Base-by-base conservation (phyloP, 2,797 vertebrate species). In the Mareca penelope region DNA sequence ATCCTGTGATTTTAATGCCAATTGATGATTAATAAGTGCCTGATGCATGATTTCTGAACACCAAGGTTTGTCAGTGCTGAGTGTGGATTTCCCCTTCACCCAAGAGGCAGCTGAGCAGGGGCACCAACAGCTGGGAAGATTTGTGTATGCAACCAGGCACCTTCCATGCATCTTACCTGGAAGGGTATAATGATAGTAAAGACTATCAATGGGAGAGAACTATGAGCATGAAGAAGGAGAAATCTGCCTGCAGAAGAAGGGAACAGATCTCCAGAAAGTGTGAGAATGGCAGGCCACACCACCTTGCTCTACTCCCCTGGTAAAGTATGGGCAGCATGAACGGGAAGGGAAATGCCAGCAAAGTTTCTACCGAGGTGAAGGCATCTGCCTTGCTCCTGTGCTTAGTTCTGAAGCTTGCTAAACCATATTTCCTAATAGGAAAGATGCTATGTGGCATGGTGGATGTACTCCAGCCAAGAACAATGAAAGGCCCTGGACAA, bases 301-400 rank as follows among this genome's bases (percentile, higher is more conserved):
- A 22, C 33, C 33, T 84, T 67, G 31, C 28, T 71, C 12, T 40
- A 71, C 19, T 68, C 7, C 11, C 7, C 12, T 39, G 29, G 37
- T 15, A 88, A n/a, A 29, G 56, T 0, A 0, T 16, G 40, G 31
- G 11, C 57, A 76, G 22, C 0, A 0, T 10, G 76, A 77, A 39
- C 15, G 22, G 40, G 39, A 70, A 85, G n/a, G 40, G n/a, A 83
- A 85, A 67, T 5, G 67, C 16, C 22, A 39, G 22, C 26, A 75
- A 37, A 0, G 0, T 69, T 79, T 86, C 39, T 75, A 8, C 15
- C 50, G 53, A 57, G 12, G 11, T 65, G 16, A 37, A 61, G 15
- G 33, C 40, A 40, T 59, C 26, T 88, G 12, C 6, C 48, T 31
- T 44, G 24, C 33, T 72, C 37, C 53, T 11, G 24, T 37, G 22